These are phyloP conservation scores for Spermophilus dauricus DNA, from an alignment of 2,113 vertebrate species.

Conservation along the genomic window DNA sequence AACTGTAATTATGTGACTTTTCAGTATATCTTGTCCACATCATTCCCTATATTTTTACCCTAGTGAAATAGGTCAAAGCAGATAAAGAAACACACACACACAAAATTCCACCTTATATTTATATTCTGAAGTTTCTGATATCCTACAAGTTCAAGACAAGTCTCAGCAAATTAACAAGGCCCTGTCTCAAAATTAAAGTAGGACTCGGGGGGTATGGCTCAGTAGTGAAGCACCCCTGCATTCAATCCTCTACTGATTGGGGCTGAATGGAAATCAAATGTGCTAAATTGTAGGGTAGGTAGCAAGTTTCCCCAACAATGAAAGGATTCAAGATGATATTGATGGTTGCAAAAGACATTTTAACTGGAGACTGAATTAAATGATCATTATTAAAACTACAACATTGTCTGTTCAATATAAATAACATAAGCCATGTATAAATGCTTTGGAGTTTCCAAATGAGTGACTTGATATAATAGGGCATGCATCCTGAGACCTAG, in stretches of 20 bases:
- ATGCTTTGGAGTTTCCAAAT: background rate
- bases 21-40: too few relatives aligned
- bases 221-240: too few relatives aligned
- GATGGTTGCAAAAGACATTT: background rate
- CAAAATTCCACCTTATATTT: too few relatives aligned
- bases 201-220: too few relatives aligned
- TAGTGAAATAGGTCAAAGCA: too few relatives aligned
- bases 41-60: too few relatives aligned
- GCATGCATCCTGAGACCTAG: background rate
- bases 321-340: background rate
- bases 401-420: background rate
- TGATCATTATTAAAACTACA: background rate
- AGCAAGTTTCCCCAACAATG: background rate
- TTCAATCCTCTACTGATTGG: background rate
- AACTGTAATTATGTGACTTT: too few relatives aligned
- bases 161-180: too few relatives aligned
- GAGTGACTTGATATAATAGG: background rate
- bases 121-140: too few relatives aligned
- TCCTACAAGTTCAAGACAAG: too few relatives aligned
- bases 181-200: too few relatives aligned
- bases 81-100: too few relatives aligned
- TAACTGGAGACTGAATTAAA: conserved; percentile 1
- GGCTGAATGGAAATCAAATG: background rate
- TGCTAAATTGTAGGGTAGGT: background rate
- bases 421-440: background rate